phyloP scores from a whole-genome alignment of 2,888 invertebrate species.

The Protonemura montana region DNA sequence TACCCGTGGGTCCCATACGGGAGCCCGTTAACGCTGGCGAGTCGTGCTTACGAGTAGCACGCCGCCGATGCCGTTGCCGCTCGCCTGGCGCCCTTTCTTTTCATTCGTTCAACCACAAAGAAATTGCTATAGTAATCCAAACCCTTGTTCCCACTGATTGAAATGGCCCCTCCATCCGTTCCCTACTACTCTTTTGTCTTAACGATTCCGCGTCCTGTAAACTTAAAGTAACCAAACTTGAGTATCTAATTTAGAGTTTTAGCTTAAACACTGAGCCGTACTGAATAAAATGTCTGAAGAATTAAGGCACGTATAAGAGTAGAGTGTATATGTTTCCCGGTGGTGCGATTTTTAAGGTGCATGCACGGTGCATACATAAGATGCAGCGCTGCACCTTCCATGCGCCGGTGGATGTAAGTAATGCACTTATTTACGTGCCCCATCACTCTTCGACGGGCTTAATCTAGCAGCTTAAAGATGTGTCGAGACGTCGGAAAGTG shows the following conservation, averaged over 20 bases:
- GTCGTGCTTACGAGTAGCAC: slow-evolving; percentile 7
- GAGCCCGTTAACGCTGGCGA: slow-evolving; percentile 20
- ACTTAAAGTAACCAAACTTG: slow-evolving; percentile 16
- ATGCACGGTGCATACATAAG: not conserved
- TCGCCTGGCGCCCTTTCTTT: not conserved
- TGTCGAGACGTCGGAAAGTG: not conserved
- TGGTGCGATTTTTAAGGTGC: slow-evolving; percentile 8
- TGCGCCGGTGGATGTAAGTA: not conserved
- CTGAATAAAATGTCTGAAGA: not conserved
- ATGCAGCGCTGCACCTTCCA: not conserved
- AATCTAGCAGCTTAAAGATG: not conserved
- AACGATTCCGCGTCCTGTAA: slow-evolving; percentile 23
- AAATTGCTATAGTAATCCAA: slow-evolving; percentile 39
- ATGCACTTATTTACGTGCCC: not conserved
- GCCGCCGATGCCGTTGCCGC: not conserved
- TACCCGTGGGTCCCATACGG: slow-evolving; percentile 29
- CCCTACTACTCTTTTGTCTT: slow-evolving; percentile 13
- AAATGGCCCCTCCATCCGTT: slow-evolving; percentile 37
- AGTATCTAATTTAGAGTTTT: slow-evolving; percentile 26
- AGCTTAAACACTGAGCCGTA: not conserved
- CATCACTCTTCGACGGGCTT: not conserved
- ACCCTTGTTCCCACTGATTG: slow-evolving; percentile 44
- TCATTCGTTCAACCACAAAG: slow-evolving; percentile 21
- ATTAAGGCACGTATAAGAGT: slow-evolving; percentile 18
- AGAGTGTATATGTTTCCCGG: not conserved